Conservation (phyloP, 1,140 invertebrate species). For the Microplitis demolitor region DNA sequence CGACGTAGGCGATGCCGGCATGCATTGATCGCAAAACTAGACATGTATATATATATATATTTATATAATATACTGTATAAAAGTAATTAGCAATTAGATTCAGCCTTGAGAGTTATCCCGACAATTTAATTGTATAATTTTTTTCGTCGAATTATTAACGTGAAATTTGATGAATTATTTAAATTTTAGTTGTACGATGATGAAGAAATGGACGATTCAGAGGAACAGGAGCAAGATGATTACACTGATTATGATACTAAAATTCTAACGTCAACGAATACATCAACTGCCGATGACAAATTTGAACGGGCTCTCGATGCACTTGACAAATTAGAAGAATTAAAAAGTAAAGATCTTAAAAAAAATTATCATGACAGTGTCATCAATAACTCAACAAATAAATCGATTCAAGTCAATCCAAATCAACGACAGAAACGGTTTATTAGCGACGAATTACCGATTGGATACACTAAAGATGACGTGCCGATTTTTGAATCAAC, state of each 20-base stretch:
- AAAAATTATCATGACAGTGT: conserved; percentile 31
- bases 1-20: neutral
- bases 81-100: neutral
- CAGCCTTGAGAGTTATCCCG: neutral
- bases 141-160: neutral
- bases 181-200: conserved; percentile 44
- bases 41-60: too few species aligned
- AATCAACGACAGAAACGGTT: conserved; percentile 16
- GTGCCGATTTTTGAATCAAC: neutral
- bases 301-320: conserved; percentile 34
- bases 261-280: neutral
- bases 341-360: conserved; percentile 33
- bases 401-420: neutral
- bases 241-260: conserved; percentile 40
- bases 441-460: conserved; percentile 13
- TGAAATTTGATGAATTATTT: neutral
- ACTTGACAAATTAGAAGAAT: conserved; percentile 29
- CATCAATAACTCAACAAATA: conserved; percentile 26
- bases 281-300: conserved; percentile 25
- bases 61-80: too few species aligned
- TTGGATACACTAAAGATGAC: conserved; percentile 6
- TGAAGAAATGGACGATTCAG: conserved; percentile 37
- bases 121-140: neutral
- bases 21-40: neutral
- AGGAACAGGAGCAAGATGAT: conserved; percentile 33